Percentiles rank a stretch among this genome's conserved stretches.
phyloP scores from a whole-genome alignment of 2,113 vertebrate genomes.

The Eleginops maclovinus region DNA sequence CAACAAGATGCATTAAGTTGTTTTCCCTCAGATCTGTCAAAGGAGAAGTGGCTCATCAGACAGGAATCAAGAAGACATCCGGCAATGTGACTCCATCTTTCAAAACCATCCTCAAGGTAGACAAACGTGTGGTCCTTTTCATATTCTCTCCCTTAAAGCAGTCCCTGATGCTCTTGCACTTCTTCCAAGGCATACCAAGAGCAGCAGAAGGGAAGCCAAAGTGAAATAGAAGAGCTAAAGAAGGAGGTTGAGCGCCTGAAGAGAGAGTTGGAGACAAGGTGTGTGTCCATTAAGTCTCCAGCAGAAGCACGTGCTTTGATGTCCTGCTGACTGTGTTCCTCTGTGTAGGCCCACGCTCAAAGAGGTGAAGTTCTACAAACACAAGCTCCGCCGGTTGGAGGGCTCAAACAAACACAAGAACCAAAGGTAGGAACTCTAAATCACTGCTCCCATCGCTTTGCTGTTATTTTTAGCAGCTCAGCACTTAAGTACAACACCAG shows the following conservation, averaged over 20 bases:
- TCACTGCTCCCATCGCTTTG: too few relatives aligned
- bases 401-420: constrained; percentile 79
- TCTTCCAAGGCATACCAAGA: constrained; percentile 84
- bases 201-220: constrained; percentile 83
- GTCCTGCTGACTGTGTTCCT: background rate
- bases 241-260: constrained; percentile 84
- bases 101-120: constrained; percentile 86
- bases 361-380: constrained; percentile 88
- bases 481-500: too few relatives aligned
- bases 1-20: background rate
- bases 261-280: constrained; percentile 88
- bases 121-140: too few relatives aligned
- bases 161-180: background rate
- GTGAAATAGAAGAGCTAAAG: constrained; percentile 82
- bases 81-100: constrained; percentile 75
- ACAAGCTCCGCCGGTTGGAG: constrained; percentile 86
- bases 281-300: constrained; percentile 2
- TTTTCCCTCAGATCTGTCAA: constrained; percentile 70
- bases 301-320: too few relatives aligned
- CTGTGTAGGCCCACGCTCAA: constrained; percentile 81
- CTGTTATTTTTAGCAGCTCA: too few relatives aligned
- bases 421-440: constrained; percentile 71
- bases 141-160: background rate
- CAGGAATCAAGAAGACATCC: constrained; percentile 48
- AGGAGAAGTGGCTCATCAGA: constrained; percentile 67